A percentile compares a stretch with the other conserved stretches of the same genome.
Evolutionary conservation across 2,797 vertebrate genomes (phyloP).

Genomic region (Catharus ustulatus): DNA sequence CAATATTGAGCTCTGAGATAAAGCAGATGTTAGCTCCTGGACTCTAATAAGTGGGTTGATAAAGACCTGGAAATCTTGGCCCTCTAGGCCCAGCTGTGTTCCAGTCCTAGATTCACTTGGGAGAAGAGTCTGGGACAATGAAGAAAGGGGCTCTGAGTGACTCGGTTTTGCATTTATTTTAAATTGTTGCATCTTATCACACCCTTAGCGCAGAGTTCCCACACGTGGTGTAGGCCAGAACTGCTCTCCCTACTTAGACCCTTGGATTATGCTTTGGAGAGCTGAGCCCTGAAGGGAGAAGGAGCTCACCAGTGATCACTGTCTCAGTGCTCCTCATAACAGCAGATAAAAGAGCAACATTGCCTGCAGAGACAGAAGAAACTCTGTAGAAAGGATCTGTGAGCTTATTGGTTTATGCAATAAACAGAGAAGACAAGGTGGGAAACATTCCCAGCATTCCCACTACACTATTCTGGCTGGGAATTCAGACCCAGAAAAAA

Average conservation of each 20-base stretch:
- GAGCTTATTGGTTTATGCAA: neutral
- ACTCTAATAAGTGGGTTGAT: neutral
- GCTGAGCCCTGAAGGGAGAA: neutral
- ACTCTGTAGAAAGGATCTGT: neutral
- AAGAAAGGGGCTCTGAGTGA: neutral
- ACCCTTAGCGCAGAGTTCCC: neutral
- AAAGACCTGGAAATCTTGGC: neutral
- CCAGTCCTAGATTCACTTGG: neutral
- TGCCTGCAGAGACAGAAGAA: neutral
- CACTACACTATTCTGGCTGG: neutral
- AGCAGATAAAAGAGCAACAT: neutral
- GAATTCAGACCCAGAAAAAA: neutral
- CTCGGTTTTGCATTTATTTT: neutral
- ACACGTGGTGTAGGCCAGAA: accelerated
- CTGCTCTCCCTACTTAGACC: neutral
- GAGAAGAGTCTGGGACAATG: neutral
- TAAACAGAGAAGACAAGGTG: neutral
- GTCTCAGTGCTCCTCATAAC: neutral
- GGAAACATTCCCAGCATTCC: neutral
- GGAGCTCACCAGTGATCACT: neutral
- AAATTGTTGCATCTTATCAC: neutral
- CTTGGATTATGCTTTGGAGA: neutral
- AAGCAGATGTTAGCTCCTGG: neutral
- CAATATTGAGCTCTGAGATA: neutral
- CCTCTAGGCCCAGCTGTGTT: neutral